phyloP scores from a whole-genome alignment of 1,140 invertebrate species.

The Melitaea cinxia region DNA sequence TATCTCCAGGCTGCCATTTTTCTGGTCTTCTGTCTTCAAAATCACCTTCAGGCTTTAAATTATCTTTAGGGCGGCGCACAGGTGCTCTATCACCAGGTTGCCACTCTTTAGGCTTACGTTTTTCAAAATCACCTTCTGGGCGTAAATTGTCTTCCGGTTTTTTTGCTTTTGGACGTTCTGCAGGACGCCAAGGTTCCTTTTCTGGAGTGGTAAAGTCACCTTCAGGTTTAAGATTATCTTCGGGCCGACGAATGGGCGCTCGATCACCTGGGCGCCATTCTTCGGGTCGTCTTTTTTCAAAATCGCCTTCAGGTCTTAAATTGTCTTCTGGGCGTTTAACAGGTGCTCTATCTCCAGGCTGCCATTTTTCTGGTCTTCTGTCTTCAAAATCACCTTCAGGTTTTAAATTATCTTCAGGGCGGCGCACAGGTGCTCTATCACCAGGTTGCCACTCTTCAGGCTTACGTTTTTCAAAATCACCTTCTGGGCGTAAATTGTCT shows the following conservation, averaged over 20 bases:
- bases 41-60: constrained; percentile 70
- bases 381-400: constrained; percentile 84
- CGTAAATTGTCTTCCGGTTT: constrained; percentile 80
- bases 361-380: constrained; percentile 86
- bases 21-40: constrained; percentile 76
- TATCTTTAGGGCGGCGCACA: constrained; percentile 54
- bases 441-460: constrained; percentile 79
- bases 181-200: constrained; percentile 80
- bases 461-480: constrained; percentile 77
- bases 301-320: constrained; percentile 78
- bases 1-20: constrained; percentile 82
- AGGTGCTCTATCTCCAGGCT: constrained; percentile 84
- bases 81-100: constrained; percentile 72
- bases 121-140: constrained; percentile 84
- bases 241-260: constrained; percentile 63
- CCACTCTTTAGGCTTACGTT: constrained; percentile 68
- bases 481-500: constrained; percentile 68
- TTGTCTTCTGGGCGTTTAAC: constrained; percentile 79
- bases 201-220: constrained; percentile 82
- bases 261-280: constrained; percentile 76
- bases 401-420: constrained; percentile 58
- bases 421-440: constrained; percentile 72
- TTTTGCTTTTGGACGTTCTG: constrained; percentile 82
- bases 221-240: constrained; percentile 82
- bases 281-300: constrained; percentile 82